A percentile compares a stretch with the other conserved stretches of the same genome.
These are phyloP conservation scores for Archocentrus centrarchus DNA, from an alignment of 2,113 vertebrate species.

Conservation along the genomic window DNA sequence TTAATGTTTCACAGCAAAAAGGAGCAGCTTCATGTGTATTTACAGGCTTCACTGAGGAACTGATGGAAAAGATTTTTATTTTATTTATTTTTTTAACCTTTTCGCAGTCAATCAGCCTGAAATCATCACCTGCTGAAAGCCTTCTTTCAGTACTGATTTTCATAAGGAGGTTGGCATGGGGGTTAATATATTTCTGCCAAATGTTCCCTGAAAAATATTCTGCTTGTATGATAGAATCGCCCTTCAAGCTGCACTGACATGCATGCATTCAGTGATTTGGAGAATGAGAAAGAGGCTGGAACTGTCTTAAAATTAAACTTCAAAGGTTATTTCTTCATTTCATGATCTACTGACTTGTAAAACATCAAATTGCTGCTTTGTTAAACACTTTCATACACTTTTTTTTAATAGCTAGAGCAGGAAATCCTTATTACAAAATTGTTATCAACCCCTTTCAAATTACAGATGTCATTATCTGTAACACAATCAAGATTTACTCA, in stretches of 20 bases:
- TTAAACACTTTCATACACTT: not conserved
- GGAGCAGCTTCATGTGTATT: not conserved
- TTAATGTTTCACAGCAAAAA: not conserved
- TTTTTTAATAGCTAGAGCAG: not conserved
- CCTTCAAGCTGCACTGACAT: not conserved
- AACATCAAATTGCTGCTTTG: not conserved
- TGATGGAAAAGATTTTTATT: not conserved
- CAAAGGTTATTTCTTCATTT: not conserved
- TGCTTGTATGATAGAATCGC: not conserved
- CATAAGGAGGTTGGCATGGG: not conserved
- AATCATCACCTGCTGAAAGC: not conserved
- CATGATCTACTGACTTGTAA: not conserved
- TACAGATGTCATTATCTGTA: not conserved
- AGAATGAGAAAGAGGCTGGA: not conserved
- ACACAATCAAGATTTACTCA: not conserved
- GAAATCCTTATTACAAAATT: not conserved
- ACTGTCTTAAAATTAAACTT: not conserved
- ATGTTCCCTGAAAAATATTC: not conserved
- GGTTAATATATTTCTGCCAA: conserved; percentile 1
- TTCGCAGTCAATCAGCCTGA: not conserved
- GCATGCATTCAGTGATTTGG: not conserved
- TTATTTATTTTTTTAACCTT: not conserved
- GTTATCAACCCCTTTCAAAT: not conserved
- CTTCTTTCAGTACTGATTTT: conserved; percentile 12
- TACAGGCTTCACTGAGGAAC: not conserved